phyloP scores from a whole-genome alignment of 2,113 vertebrate genomes.

The Oxyruncus cristatus region DNA sequence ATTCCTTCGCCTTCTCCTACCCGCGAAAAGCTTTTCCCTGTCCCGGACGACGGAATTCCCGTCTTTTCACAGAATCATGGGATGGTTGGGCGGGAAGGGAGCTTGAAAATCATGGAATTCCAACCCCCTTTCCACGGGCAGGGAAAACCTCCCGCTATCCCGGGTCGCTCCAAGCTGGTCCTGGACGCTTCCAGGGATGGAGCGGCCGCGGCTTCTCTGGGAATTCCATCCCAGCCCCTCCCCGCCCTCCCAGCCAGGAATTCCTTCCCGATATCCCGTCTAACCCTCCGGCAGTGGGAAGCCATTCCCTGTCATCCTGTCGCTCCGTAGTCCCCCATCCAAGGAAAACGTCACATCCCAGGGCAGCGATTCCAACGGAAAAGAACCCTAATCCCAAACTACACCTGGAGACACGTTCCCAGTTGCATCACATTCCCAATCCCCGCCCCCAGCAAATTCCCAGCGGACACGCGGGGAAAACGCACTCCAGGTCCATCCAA shows the following conservation, averaged over 20 bases:
- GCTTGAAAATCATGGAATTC: background rate
- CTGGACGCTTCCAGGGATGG: background rate
- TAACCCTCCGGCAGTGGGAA: background rate
- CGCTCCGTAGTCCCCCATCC: background rate
- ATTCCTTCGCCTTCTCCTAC: background rate
- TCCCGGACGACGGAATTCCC: background rate
- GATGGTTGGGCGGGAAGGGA: background rate
- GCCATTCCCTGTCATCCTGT: background rate
- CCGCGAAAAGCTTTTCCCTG: background rate
- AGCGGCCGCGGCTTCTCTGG: background rate
- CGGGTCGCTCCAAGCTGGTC: background rate
- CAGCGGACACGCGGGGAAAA: background rate
- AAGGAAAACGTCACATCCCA: background rate
- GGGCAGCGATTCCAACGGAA: accelerated
- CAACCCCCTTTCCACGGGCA: accelerated
- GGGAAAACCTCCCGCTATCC: background rate
- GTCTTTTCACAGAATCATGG: background rate
- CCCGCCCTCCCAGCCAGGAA: accelerated
- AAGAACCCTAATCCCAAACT: background rate
- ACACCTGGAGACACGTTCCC: background rate
- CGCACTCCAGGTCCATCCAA: accelerated
- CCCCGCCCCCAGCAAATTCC: background rate
- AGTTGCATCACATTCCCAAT: background rate
- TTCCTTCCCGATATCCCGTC: background rate
- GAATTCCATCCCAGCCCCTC: background rate